These are phyloP conservation scores for Madoqua kirkii DNA, from an alignment of 2,113 vertebrate genomes.

Conservation along the genomic window DNA sequence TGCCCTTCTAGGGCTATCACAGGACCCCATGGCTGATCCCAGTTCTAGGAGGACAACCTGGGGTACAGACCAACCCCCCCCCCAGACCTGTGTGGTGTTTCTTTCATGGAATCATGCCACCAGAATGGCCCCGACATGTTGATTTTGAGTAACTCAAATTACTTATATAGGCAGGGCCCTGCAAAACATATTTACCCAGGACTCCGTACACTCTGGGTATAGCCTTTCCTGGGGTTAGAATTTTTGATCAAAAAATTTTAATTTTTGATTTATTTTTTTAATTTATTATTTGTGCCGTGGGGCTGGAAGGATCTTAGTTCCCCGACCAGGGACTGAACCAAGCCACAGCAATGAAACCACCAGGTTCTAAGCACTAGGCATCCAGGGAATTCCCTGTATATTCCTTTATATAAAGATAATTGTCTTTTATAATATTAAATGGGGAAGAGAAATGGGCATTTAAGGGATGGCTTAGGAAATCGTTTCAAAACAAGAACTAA, in stretches of 20 bases:
- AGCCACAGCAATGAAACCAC: not conserved
- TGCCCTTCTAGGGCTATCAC: not conserved
- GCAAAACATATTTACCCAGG: not conserved
- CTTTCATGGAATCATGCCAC: not conserved
- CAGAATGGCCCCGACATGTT: not conserved
- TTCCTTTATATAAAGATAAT: not conserved
- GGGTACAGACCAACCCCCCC: not conserved
- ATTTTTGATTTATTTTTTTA: not conserved
- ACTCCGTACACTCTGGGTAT: rapidly evolving
- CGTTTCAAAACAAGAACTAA: not conserved
- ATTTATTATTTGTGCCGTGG: rapidly evolving
- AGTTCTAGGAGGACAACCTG: not conserved
- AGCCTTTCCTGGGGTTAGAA: not conserved
- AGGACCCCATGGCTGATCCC: not conserved
- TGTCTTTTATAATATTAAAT: not conserved
- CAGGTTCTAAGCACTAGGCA: not conserved
- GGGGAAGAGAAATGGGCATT: not conserved
- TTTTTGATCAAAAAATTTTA: not conserved
- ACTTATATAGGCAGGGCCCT: too few relatives aligned
- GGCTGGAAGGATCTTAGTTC: not conserved
- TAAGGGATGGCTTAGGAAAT: not conserved
- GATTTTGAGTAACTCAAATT: not conserved
- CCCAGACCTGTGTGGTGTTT: not conserved
- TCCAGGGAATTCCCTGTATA: not conserved
- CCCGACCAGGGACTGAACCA: not conserved